Conservation (phyloP, 2,888 invertebrate species). For the Osmoderma eremita region DNA sequence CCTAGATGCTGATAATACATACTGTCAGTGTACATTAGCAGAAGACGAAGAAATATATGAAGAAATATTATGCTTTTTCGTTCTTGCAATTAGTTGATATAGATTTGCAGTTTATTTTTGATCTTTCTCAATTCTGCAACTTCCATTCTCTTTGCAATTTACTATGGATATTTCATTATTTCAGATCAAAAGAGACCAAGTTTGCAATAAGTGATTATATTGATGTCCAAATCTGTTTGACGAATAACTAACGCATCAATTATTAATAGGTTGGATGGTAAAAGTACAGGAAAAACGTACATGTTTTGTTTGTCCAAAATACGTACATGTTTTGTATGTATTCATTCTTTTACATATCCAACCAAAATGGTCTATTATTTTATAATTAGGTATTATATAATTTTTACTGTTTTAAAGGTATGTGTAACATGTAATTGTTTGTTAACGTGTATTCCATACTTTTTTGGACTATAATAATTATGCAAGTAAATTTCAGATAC, state of each 20-base stretch:
- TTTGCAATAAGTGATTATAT: conserved; percentile 87
- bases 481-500: too few species aligned
- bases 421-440: neutral
- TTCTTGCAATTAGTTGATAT: too few species aligned
- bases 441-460: conserved; percentile 6
- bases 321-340: conserved; percentile 26
- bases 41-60: too few species aligned
- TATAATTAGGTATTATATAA: conserved; percentile 23
- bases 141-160: too few species aligned
- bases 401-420: conserved; percentile 3
- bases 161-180: too few species aligned
- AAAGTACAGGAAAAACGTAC: conserved; percentile 85
- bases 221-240: conserved; percentile 79
- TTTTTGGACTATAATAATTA: too few species aligned
- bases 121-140: too few species aligned
- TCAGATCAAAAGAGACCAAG: too few species aligned
- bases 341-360: conserved; percentile 18
- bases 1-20: too few species aligned
- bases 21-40: too few species aligned
- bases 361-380: conserved; percentile 22
- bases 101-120: too few species aligned
- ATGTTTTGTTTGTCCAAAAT: conserved; percentile 9
- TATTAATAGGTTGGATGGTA: conserved; percentile 99
- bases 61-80: too few species aligned
- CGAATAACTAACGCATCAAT: conserved; percentile 89